phyloP scores from a whole-genome alignment of 2,888 invertebrate genomes.

The Crocallis elinguaria region DNA sequence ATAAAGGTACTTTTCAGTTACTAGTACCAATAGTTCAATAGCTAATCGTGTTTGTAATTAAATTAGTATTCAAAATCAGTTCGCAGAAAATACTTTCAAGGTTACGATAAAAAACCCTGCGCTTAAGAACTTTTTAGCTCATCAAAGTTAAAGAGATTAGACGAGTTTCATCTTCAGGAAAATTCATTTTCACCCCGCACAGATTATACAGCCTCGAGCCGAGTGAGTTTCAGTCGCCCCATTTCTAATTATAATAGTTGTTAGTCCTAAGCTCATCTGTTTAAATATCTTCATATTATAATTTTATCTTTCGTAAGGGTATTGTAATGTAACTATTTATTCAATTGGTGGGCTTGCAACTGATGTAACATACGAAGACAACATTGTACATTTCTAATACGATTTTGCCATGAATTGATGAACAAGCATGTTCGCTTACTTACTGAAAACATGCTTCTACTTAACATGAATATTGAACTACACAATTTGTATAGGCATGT shows the following conservation, averaged over 20 bases:
- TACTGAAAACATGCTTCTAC: slow-evolving; percentile 5
- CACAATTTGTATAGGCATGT: slow-evolving; percentile 9
- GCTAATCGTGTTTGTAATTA: too few relatives aligned
- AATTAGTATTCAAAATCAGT: too few relatives aligned
- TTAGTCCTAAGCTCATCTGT: background rate
- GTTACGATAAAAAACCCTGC: too few relatives aligned
- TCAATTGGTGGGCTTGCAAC: slow-evolving; percentile 10
- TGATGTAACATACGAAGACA: too few relatives aligned
- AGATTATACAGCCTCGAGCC: too few relatives aligned
- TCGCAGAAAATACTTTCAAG: too few relatives aligned
- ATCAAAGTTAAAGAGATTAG: background rate
- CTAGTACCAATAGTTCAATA: too few relatives aligned
- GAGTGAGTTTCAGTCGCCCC: background rate
- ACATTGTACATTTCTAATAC: background rate
- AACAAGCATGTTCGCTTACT: background rate
- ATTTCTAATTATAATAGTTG: background rate
- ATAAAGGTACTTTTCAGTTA: too few relatives aligned
- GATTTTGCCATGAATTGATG: background rate
- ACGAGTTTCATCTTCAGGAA: background rate
- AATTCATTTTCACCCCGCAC: background rate
- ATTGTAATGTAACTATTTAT: slow-evolving; percentile 7
- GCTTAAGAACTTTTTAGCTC: too few relatives aligned
- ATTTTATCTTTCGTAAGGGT: background rate
- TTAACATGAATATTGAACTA: slow-evolving; percentile 21
- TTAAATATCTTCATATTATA: background rate